phyloP scores from a whole-genome alignment of 1,140 invertebrate genomes.

The Camponotus pennsylvanicus region DNA sequence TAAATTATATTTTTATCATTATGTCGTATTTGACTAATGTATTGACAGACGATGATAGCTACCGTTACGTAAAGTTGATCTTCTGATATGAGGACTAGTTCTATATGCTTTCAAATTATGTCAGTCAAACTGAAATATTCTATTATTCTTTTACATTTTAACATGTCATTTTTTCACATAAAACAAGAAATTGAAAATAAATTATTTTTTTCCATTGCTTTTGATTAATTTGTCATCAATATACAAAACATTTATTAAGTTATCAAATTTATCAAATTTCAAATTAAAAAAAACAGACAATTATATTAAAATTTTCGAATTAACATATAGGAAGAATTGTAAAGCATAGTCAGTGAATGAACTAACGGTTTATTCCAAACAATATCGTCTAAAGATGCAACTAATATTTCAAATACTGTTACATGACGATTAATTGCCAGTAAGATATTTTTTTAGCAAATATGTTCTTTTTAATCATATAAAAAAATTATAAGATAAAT shows the following conservation, averaged over 20 bases:
- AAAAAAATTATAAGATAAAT: not conserved
- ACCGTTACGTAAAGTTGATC: slow-evolving; percentile 5
- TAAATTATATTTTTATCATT: not conserved
- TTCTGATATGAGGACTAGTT: not conserved
- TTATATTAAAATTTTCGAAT: slow-evolving; percentile 15
- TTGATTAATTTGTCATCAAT: too few species aligned
- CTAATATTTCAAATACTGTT: slow-evolving; percentile 19
- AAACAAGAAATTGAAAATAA: not conserved
- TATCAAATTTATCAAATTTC: not conserved
- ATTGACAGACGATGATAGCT: slow-evolving; percentile 9
- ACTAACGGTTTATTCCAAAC: slow-evolving; percentile 6
- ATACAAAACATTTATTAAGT: not conserved
- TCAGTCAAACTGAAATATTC: not conserved
- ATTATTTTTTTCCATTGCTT: not conserved
- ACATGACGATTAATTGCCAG: not conserved
- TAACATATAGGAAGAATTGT: not conserved
- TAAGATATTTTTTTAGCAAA: not conserved
- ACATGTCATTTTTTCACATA: not conserved
- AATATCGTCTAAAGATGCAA: not conserved
- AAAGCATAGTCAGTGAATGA: not conserved
- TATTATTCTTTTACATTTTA: not conserved
- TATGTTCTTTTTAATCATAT: not conserved
- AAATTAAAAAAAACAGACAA: not conserved
- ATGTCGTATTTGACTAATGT: not conserved
- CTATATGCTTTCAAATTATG: slow-evolving; percentile 9